Conservation (phyloP, 2,113 vertebrate species). For the Dasyurus viverrinus region DNA sequence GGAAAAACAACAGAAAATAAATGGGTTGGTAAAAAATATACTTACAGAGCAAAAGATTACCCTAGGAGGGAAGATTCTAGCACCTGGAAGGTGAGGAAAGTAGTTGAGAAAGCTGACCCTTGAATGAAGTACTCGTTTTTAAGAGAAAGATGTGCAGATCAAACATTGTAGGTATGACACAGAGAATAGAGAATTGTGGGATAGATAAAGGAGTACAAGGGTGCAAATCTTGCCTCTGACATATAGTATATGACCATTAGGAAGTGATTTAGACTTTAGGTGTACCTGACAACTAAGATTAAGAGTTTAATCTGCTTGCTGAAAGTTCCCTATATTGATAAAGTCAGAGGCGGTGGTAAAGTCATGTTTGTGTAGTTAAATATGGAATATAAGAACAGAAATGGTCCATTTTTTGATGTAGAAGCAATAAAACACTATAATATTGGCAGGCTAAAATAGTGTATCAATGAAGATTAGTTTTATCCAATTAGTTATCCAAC, state of each 20-base stretch:
- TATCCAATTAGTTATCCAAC: not conserved
- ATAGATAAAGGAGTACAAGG: not conserved
- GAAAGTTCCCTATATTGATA: not conserved
- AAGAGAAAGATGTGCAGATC: not conserved
- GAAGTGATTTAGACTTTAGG: not conserved
- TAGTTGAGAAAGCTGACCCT: not conserved
- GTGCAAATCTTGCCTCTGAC: not conserved
- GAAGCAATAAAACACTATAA: not conserved
- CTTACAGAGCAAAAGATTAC: not conserved
- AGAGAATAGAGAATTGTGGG: not conserved
- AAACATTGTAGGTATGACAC: not conserved
- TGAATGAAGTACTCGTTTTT: not conserved
- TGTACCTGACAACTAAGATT: not conserved
- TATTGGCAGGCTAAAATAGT: not conserved
- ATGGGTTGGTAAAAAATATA: not conserved
- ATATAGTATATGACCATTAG: not conserved
- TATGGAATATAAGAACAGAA: not conserved
- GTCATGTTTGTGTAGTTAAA: too few species aligned
- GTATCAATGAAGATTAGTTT: not conserved
- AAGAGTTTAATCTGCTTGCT: too few species aligned
- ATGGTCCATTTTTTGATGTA: not conserved
- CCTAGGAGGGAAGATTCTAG: not conserved
- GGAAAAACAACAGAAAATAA: not conserved
- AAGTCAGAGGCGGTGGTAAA: not conserved
- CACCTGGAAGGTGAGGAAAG: not conserved